phyloP scores from a whole-genome alignment of 2,797 vertebrate species.

The Myotis daubentonii region DNA sequence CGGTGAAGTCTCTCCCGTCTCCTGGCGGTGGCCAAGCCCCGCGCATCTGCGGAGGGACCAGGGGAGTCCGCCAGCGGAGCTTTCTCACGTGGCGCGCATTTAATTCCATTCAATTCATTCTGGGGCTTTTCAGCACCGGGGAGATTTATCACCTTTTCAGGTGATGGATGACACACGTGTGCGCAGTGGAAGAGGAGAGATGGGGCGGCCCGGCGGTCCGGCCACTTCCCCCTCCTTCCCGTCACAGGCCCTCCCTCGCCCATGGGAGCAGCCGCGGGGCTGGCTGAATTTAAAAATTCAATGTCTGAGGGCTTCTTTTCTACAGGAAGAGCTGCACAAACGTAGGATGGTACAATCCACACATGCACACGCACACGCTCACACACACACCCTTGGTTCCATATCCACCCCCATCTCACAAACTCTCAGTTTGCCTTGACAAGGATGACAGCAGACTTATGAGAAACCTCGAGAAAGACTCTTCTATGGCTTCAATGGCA shows the following conservation, averaged over 20 bases:
- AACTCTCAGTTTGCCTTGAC: slow-evolving; percentile 30
- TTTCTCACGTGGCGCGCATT: not conserved
- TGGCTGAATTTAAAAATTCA: not conserved
- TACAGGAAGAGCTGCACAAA: not conserved
- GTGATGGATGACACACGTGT: slow-evolving; percentile 25
- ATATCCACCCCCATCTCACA: not conserved
- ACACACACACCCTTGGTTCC: not conserved
- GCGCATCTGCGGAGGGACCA: not conserved
- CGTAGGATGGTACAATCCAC: not conserved
- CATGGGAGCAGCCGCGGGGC: not conserved
- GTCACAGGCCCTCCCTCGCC: not conserved
- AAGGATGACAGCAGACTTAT: not conserved
- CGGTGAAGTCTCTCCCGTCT: not conserved
- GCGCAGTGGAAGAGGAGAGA: not conserved
- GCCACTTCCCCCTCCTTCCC: not conserved
- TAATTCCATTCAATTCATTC: slow-evolving; percentile 47
- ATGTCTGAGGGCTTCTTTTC: not conserved
- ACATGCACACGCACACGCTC: not conserved
- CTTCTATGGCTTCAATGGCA: not conserved
- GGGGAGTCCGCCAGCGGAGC: not conserved
- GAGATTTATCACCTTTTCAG: slow-evolving; percentile 49
- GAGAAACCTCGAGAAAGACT: not conserved
- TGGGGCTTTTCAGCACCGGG: not conserved
- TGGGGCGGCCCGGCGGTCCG: not conserved
- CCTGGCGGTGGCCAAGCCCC: not conserved